Evolutionary conservation across 1,140 invertebrate species (phyloP).

Genomic region (Drosophila tsacasi): DNA sequence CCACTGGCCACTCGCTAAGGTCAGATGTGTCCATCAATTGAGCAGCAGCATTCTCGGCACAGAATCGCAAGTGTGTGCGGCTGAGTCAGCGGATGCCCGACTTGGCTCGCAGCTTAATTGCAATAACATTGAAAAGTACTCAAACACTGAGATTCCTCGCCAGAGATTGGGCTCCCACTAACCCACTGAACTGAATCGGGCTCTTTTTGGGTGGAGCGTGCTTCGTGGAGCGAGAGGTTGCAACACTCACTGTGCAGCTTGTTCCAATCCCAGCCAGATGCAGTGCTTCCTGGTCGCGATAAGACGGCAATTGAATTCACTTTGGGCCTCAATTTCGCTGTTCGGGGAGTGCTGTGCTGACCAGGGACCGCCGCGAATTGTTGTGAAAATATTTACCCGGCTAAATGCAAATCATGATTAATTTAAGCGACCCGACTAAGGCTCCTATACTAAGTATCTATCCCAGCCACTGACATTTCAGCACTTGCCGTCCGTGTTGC

Average conservation of each 20-base stretch:
- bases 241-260: constrained; percentile 43
- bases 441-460: neutral
- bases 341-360: constrained; percentile 56
- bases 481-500: constrained; percentile 48
- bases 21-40: constrained; percentile 70
- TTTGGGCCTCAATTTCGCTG: constrained; percentile 21
- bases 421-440: constrained; percentile 25
- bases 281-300: constrained; percentile 72
- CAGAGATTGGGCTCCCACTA: constrained; percentile 48
- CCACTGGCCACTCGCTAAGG: constrained; percentile 53
- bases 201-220: constrained; percentile 15
- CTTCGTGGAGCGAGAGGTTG: constrained; percentile 27
- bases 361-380: constrained; percentile 42
- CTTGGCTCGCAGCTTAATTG: constrained; percentile 38
- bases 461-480: constrained; percentile 42
- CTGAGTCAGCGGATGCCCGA: constrained; percentile 60
- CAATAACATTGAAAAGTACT: constrained; percentile 60
- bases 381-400: constrained; percentile 64
- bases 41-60: constrained; percentile 53
- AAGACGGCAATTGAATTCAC: constrained; percentile 59
- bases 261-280: constrained; percentile 51
- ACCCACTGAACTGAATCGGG: constrained; percentile 71
- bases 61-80: constrained; percentile 18
- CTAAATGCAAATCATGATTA: constrained; percentile 62
- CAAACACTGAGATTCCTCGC: constrained; percentile 7